These are phyloP conservation scores for Salvelinus sp. DNA, from an alignment of 2,113 vertebrate genomes.

Conservation along the genomic window DNA sequence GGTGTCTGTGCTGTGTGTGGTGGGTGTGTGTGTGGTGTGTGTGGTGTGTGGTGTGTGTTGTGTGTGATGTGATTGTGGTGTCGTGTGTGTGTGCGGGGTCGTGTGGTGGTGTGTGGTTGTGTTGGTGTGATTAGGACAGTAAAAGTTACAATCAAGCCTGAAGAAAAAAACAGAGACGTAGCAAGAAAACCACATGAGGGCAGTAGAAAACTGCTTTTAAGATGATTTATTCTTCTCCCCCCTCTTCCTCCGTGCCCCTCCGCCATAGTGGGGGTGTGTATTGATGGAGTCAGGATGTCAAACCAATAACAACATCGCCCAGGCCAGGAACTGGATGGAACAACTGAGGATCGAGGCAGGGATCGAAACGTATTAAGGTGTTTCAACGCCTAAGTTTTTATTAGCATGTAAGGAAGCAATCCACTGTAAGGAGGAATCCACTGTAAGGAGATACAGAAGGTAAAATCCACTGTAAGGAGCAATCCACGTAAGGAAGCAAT, in stretches of 20 bases:
- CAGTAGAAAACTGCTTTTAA: not conserved
- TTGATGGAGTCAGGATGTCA: constrained; percentile 85
- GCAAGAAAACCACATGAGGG: too few species aligned
- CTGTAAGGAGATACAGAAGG: too few species aligned
- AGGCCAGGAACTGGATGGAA: constrained; percentile 89
- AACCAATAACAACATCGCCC: constrained; percentile 96
- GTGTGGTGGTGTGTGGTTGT: not conserved
- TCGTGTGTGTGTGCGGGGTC: too few species aligned
- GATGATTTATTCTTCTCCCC: not conserved
- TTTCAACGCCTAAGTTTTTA: too few species aligned
- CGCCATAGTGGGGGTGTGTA: constrained; percentile 40
- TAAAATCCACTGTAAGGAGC: too few species aligned
- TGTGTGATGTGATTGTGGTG: too few species aligned
- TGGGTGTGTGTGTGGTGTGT: too few species aligned
- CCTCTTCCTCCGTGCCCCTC: constrained; percentile 4
- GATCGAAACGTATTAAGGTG: constrained; percentile 81
- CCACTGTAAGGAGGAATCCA: too few species aligned
- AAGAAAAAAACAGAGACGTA: too few species aligned
- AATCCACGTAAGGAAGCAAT: too few species aligned
- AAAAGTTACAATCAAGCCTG: too few species aligned
- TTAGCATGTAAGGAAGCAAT: not conserved
- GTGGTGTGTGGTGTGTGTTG: too few species aligned
- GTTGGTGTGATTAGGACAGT: not conserved
- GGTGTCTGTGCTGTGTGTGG: not conserved
- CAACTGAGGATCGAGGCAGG: constrained; percentile 78